Base-by-base conservation (phyloP, 2,797 vertebrate species). In the Sphenodon punctatus region DNA sequence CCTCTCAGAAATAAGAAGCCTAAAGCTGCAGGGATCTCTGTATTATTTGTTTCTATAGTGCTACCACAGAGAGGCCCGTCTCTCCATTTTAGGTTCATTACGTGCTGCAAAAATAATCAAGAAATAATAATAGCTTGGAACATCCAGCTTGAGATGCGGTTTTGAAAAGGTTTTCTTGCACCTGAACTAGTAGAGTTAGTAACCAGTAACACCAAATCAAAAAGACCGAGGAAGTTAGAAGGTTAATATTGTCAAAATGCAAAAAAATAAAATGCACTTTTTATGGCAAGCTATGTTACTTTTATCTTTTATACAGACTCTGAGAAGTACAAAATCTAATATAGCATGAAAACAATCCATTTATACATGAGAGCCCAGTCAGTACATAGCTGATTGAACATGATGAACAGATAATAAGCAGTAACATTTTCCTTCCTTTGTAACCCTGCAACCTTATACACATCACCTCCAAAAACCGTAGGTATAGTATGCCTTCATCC, bases 291-390 rank as follows among this genome's bases (percentile, higher is more conserved):
- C 78, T 78, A 56, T 78, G 42, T 41, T 66, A 32, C 42, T 51
- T 76, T 59, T 67, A 38, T 48, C 79, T 88, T 75, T n/a, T 76
- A 89, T 72, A 43, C 49, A 75, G 53, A 22, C 70, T 87, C 92
- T 89, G 89, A 90, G 55, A 83, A 73, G 71, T 91, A 79, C 36
- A 27, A 82, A 45, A 91, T n/a, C 83, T 89, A 86, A 80, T 75
- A 86, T 67, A 82, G 88, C 67, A 85, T 14, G 13, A 90, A 89
- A 94, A 90, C 83, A 90, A 91, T 43, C 70, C 45, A 86, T 84
- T 93, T 93, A 83, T 78, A 53, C 69, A 78, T 60, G 82, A 80
- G 78, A 75, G 82, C 39, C 23, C 15, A 43, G 56, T 65, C 75
- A 82, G 64, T 82, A 76, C 2, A 53, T 67, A 48, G 27, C 36